Percentiles rank a stretch among this genome's conserved stretches.
These are phyloP conservation scores for Ispidina lecontei DNA, from an alignment of 2,797 vertebrate genomes.

Conservation along the genomic window DNA sequence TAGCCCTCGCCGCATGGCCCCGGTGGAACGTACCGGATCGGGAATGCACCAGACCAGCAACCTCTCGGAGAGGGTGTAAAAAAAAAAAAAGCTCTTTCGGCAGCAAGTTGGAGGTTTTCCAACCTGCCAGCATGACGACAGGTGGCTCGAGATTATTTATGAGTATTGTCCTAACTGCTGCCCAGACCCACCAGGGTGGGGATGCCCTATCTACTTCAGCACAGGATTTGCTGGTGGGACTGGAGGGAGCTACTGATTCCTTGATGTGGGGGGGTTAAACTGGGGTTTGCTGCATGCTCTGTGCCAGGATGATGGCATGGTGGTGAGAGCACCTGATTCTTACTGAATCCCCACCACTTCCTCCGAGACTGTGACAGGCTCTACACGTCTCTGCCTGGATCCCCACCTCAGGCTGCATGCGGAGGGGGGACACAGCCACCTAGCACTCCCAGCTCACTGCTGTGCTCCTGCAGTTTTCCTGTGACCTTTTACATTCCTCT, in stretches of 20 bases:
- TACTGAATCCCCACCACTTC: neutral
- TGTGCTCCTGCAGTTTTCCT: neutral
- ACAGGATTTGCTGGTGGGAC: neutral
- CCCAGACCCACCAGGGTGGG: fast-evolving
- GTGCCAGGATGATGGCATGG: fast-evolving
- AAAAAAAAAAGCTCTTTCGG: neutral
- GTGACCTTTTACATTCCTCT: neutral
- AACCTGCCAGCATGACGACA: neutral
- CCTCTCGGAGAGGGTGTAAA: neutral
- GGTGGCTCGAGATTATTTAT: neutral
- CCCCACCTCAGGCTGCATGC: fast-evolving
- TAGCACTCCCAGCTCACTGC: fast-evolving
- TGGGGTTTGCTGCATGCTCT: neutral
- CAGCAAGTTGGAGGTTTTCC: neutral
- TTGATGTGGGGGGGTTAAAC: neutral
- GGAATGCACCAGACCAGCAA: neutral
- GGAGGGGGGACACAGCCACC: fast-evolving
- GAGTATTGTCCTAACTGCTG: fast-evolving
- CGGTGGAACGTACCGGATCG: fast-evolving
- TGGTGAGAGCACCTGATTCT: fast-evolving
- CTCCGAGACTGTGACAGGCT: neutral
- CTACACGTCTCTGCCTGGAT: neutral
- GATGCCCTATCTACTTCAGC: neutral
- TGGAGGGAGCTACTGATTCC: neutral
- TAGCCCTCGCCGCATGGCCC: fast-evolving